Conservation (phyloP, 2,797 vertebrate genomes). For the Iguana delicatissima region DNA sequence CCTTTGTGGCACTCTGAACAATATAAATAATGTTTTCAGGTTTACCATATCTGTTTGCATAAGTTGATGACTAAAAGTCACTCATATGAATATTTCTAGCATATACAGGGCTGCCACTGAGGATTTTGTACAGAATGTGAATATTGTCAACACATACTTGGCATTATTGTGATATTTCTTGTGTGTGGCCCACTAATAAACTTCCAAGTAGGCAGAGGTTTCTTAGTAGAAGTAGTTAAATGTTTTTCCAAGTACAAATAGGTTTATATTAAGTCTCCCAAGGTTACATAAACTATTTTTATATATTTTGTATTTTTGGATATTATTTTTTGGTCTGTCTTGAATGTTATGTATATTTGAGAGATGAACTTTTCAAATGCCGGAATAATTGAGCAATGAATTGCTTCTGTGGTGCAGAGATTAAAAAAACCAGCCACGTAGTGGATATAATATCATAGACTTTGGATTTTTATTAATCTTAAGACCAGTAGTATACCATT, state of each 20-base stretch:
- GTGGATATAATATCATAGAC: not conserved
- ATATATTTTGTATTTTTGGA: not conserved
- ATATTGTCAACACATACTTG: not conserved
- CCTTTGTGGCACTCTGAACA: not conserved
- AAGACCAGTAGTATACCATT: not conserved
- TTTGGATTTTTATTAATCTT: not conserved
- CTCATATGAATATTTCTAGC: not conserved
- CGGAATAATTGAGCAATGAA: not conserved
- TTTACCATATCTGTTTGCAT: not conserved
- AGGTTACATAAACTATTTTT: conserved; percentile 20
- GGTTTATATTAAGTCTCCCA: conserved; percentile 34
- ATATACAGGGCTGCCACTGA: not conserved
- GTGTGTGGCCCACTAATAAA: conserved; percentile 35
- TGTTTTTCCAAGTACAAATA: not conserved
- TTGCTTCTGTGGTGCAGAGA: not conserved
- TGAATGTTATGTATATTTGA: not conserved
- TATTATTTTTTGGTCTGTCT: not conserved
- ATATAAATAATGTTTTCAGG: not conserved
- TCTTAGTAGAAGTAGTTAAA: not conserved
- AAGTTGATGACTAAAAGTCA: not conserved
- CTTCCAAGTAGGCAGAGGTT: not conserved
- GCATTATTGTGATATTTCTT: not conserved
- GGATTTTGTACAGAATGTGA: conserved; percentile 16
- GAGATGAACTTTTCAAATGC: not conserved
- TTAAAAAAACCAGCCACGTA: not conserved